phyloP scores from a whole-genome alignment of 2,113 vertebrate genomes.

The Notechis scutatus region DNA sequence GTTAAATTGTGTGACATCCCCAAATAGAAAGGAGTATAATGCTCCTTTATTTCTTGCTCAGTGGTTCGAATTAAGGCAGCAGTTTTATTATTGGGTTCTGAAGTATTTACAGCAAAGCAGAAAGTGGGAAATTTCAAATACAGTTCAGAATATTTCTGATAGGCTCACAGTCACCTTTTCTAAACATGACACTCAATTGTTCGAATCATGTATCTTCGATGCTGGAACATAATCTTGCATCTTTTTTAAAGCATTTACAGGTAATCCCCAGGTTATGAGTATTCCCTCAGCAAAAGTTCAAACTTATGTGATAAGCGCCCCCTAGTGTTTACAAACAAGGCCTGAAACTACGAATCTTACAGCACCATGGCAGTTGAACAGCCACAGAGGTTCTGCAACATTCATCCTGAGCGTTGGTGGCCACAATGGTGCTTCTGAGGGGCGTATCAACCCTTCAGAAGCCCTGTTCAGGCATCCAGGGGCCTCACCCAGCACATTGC shows the following conservation, averaged over 20 bases:
- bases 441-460: too few relatives aligned
- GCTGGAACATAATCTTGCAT: background rate
- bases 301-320: too few relatives aligned
- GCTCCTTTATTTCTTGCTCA: background rate
- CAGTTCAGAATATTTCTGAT: background rate
- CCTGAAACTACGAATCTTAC: too few relatives aligned
- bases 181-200: background rate
- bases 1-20: background rate
- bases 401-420: too few relatives aligned
- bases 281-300: too few relatives aligned
- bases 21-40: background rate
- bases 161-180: background rate
- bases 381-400: too few relatives aligned
- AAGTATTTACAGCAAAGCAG: background rate
- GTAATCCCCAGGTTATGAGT: too few relatives aligned
- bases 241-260: background rate
- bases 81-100: background rate
- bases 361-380: too few relatives aligned
- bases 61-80: background rate
- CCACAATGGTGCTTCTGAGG: too few relatives aligned
- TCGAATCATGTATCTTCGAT: background rate
- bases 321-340: too few relatives aligned
- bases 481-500: too few relatives aligned
- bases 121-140: background rate
- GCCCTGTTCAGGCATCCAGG: too few relatives aligned